Evolutionary conservation across 2,888 invertebrate species (phyloP).

Genomic region (Yponomeuta sedellus): DNA sequence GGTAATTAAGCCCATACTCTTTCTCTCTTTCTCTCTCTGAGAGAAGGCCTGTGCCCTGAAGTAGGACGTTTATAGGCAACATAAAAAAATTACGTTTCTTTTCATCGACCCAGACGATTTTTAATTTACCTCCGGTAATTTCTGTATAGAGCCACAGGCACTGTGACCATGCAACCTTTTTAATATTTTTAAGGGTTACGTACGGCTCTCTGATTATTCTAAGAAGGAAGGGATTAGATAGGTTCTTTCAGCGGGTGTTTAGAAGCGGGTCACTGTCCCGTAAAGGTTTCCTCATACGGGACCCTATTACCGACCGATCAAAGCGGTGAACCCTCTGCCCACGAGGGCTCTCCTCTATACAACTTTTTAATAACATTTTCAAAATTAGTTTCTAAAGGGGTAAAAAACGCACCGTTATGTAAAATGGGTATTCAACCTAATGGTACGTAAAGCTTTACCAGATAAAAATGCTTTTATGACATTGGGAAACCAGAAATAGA

Average conservation of each 20-base stretch:
- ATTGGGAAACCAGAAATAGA: too few species aligned
- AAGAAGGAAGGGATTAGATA: slow-evolving; percentile 42
- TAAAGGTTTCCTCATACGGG: slow-evolving; percentile 63
- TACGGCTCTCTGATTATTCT: slow-evolving; percentile 31
- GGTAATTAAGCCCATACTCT: too few species aligned
- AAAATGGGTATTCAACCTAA: too few species aligned
- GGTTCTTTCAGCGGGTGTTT: slow-evolving; percentile 48
- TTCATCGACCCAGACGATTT: background rate
- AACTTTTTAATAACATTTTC: slow-evolving; percentile 4
- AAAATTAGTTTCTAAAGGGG: background rate
- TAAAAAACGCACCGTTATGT: background rate
- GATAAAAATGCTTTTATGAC: too few species aligned
- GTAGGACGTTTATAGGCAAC: too few species aligned
- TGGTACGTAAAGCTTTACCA: too few species aligned
- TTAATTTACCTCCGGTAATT: too few species aligned
- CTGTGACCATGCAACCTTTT: background rate
- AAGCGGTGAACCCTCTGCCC: slow-evolving; percentile 44
- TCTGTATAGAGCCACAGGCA: background rate
- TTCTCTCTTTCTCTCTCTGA: too few species aligned
- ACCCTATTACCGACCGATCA: slow-evolving; percentile 57
- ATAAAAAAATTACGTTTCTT: too few species aligned
- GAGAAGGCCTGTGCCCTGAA: too few species aligned
- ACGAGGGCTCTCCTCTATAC: slow-evolving; percentile 26
- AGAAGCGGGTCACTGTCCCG: slow-evolving; percentile 69
- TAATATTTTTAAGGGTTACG: slow-evolving; percentile 9